Base-by-base conservation (phyloP, 2,888 invertebrate species). In the Watsonalla cultraria region DNA sequence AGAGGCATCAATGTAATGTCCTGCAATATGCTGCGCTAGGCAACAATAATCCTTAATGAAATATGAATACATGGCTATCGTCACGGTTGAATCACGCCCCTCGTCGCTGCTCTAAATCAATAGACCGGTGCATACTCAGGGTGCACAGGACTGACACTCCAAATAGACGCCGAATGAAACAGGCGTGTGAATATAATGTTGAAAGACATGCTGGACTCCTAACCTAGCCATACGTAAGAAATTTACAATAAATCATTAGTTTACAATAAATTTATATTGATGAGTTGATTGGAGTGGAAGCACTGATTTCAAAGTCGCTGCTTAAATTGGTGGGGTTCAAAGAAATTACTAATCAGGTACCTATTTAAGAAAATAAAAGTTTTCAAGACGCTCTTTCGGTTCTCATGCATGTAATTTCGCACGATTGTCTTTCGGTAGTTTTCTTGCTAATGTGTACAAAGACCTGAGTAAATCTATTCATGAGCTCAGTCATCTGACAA, bases 51-150 rank as follows among this genome's bases (percentile, higher is more conserved):
- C 55, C 67, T 64, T 63, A 62, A 60, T 69, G 64, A 63, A 64
- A 65, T 62, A 66, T 66, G 61, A 64, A 65, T 68, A 66, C 60
- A 59, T 69, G 58, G 61, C 62, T 58, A 62, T 62, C 64, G 80
- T 76, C 74, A 80, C 75, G 80, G 74, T 78, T 75, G 78, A 80
- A 79, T 82, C 80, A 82, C 85, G 79, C 83, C 87, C 86, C 83
- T 83, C 77, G 79, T 76, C 74, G 77, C 70, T 68, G 70, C 70
- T 70, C 76, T 74, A 71, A 84, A 86, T 87, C 87, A 86, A 87
- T 87, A 86, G 81, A 79, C 74, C 74, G 78, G 68, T 68, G 70
- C 24, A 24, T 4, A 24, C 24, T 24, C 24, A 24, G 24, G 24
- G 24, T 24, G 24, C 66, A 66, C 59, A 56, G 57, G 57, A 58